Percentiles rank a stretch among this genome's conserved stretches.
Conservation (phyloP, 1,140 invertebrate genomes). For the Chironomus tepperi region DNA sequence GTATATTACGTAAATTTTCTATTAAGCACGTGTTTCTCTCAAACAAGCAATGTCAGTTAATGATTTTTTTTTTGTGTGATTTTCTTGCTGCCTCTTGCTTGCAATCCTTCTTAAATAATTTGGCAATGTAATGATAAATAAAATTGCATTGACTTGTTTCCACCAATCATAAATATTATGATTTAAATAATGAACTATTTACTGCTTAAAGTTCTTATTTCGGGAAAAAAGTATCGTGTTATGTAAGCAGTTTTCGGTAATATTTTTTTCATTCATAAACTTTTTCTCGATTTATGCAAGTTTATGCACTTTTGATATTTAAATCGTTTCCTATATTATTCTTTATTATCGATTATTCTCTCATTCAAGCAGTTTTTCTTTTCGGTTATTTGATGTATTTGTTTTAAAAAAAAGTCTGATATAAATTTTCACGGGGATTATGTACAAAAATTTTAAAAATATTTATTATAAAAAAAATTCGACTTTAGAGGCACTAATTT, state of each 20-base stretch:
- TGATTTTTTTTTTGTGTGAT: background rate
- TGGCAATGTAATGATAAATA: no score
- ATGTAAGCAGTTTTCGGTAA: background rate
- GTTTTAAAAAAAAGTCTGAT: no score
- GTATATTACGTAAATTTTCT: slow-evolving; percentile 8
- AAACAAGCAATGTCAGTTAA: background rate
- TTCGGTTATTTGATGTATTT: background rate
- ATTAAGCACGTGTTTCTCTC: background rate
- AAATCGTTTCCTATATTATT: background rate
- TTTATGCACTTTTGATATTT: background rate
- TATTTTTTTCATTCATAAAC: no score
- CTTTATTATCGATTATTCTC: background rate
- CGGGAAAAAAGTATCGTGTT: background rate
- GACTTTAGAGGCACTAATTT: background rate
- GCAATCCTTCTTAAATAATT: background rate
- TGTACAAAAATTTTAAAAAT: background rate
- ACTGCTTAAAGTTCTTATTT: background rate
- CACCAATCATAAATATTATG: background rate
- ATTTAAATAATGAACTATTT: background rate
- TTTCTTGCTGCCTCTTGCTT: background rate
- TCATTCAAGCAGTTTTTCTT: background rate
- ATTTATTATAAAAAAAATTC: slow-evolving; percentile 1
- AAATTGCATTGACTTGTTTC: background rate
- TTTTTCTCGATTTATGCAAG: no score
- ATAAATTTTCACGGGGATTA: no score